phyloP scores from a whole-genome alignment of 2,888 invertebrate species.

The Hylaea fasciaria region DNA sequence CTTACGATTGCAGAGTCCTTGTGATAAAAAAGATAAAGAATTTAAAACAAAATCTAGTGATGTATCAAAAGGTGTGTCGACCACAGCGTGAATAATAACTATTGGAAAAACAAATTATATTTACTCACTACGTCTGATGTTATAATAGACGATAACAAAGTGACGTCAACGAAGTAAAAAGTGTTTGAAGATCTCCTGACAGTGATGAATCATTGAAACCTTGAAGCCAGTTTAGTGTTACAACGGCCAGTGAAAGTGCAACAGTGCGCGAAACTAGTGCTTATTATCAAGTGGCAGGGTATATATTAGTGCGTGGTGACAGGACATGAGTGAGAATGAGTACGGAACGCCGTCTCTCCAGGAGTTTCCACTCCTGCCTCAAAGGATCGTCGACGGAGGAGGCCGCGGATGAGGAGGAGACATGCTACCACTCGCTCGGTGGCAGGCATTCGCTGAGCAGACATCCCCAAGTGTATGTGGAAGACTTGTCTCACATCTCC shows the following conservation, averaged over 20 bases:
- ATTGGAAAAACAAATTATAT: constrained; percentile 21
- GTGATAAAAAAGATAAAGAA: constrained; percentile 64
- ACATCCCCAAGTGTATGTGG: constrained; percentile 77
- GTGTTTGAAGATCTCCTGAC: constrained; percentile 33
- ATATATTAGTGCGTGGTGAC: constrained; percentile 50
- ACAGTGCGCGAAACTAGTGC: constrained; percentile 31
- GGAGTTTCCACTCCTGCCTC: constrained; percentile 88
- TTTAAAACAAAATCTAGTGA: constrained; percentile 59
- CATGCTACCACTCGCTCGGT: constrained; percentile 79
- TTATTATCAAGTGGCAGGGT: constrained; percentile 49
- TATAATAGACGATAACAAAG: constrained; percentile 38
- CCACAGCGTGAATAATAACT: constrained; percentile 44
- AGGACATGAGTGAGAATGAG: constrained; percentile 81
- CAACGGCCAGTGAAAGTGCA: constrained; percentile 29
- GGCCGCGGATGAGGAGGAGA: constrained; percentile 79
- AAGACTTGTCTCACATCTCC: constrained; percentile 76
- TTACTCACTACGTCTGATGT: constrained; percentile 20
- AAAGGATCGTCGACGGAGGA: constrained; percentile 85
- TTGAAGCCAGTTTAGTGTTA: constrained; percentile 23
- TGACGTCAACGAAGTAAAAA: constrained; percentile 43
- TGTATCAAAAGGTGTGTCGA: constrained; percentile 57
- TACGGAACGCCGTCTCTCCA: constrained; percentile 85
- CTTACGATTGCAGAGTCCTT: constrained; percentile 61
- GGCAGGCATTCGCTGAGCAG: constrained; percentile 74
- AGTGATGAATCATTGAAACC: constrained; percentile 32